Conservation (phyloP, 2,113 vertebrate genomes). For the Pipa parva region DNA sequence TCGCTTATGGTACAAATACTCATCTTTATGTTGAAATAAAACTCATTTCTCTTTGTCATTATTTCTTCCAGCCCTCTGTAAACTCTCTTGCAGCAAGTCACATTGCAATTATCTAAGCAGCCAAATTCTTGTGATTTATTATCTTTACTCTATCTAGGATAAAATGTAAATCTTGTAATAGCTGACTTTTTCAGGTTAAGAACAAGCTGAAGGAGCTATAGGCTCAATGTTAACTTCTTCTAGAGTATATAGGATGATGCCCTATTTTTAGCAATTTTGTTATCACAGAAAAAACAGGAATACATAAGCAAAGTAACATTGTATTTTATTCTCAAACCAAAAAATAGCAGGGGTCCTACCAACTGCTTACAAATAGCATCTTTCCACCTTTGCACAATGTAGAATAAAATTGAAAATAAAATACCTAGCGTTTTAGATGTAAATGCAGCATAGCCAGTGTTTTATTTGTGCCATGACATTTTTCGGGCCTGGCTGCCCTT, state of each 20-base stretch:
- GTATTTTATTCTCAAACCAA: too few species aligned
- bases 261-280: neutral
- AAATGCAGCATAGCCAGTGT: too few species aligned
- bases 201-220: constrained; percentile 56
- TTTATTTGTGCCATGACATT: too few species aligned
- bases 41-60: constrained; percentile 65
- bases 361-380: too few species aligned
- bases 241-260: neutral
- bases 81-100: constrained; percentile 47
- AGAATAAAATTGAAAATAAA: too few species aligned
- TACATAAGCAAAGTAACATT: neutral
- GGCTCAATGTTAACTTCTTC: constrained; percentile 62
- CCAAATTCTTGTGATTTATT: constrained; percentile 66
- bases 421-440: too few species aligned
- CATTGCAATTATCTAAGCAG: constrained; percentile 64
- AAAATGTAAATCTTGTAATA: constrained; percentile 75
- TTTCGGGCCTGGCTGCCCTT: too few species aligned
- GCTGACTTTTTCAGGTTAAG: constrained; percentile 68
- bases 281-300: neutral
- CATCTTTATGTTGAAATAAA: constrained; percentile 51
- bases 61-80: constrained; percentile 46
- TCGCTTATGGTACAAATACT: neutral
- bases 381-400: too few species aligned
- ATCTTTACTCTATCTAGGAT: constrained; percentile 62
- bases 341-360: too few species aligned